phyloP scores from a whole-genome alignment of 2,888 invertebrate genomes.

The Embidobia sp. region DNA sequence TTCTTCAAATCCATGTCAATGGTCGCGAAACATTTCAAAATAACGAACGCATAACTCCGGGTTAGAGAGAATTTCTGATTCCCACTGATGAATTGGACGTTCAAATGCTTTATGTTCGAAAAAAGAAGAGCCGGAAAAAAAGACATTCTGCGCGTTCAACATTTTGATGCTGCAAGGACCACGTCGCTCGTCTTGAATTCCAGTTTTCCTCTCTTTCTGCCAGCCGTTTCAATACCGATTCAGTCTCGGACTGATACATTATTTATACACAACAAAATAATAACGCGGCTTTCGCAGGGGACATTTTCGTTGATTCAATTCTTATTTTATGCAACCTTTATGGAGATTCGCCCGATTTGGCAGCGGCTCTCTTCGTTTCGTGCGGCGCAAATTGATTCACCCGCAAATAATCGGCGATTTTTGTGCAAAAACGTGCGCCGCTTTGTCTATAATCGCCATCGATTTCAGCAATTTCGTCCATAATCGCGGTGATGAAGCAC shows the following conservation, averaged over 20 bases:
- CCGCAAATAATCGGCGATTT: constrained; percentile 36
- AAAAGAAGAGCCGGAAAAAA: background rate
- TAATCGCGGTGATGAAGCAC: constrained; percentile 29
- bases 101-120: constrained; percentile 1
- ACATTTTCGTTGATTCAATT: constrained; percentile 8
- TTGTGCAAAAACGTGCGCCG: constrained; percentile 19
- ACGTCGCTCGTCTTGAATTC: constrained; percentile 14
- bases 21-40: constrained; percentile 35
- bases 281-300: constrained; percentile 11
- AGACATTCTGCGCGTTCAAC: constrained; percentile 6
- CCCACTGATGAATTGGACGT: constrained; percentile 12
- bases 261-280: constrained; percentile 25
- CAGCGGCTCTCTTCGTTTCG: constrained; percentile 8
- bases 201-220: background rate
- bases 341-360: constrained; percentile 32
- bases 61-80: constrained; percentile 25
- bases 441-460: constrained; percentile 40
- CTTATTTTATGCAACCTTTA: constrained; percentile 27
- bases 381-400: constrained; percentile 28
- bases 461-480: constrained; percentile 32
- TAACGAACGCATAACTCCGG: constrained; percentile 35
- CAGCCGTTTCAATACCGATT: background rate
- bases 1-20: constrained; percentile 45
- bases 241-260: background rate
- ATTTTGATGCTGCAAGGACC: constrained; percentile 12